A percentile compares a stretch with the other conserved stretches of the same genome.
These are phyloP conservation scores for Corythaeola cristata DNA, from an alignment of 2,113 vertebrate genomes.

Conservation along the genomic window DNA sequence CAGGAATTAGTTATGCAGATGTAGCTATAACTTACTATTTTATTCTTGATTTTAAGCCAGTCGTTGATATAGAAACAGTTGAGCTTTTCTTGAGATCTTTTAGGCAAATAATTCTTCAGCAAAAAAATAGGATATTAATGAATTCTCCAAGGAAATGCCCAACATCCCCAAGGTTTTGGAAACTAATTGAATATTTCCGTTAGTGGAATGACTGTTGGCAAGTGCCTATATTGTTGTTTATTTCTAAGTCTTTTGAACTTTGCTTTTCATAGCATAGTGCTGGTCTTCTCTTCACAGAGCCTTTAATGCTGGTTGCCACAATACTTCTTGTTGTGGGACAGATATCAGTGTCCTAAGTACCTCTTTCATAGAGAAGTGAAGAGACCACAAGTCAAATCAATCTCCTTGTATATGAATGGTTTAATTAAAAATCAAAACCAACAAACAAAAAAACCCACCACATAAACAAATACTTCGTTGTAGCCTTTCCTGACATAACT, in stretches of 20 bases:
- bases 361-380: not conserved
- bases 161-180: not conserved
- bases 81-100: not conserved
- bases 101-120: not conserved
- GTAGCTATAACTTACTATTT: not conserved
- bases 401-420: not conserved
- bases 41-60: not conserved
- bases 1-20: not conserved
- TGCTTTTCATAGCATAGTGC: not conserved
- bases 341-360: no score
- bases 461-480: fast-evolving
- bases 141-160: not conserved
- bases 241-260: not conserved
- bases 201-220: not conserved
- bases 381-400: not conserved
- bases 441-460: not conserved
- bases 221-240: not conserved
- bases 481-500: not conserved
- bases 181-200: not conserved
- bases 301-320: not conserved
- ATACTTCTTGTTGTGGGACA: not conserved
- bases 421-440: not conserved
- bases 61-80: not conserved
- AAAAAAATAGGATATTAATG: not conserved
- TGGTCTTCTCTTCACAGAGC: not conserved